A percentile compares a stretch with the other conserved stretches of the same genome.
phyloP scores from a whole-genome alignment of 2,797 vertebrate genomes.

The Loriculus beryllinus region DNA sequence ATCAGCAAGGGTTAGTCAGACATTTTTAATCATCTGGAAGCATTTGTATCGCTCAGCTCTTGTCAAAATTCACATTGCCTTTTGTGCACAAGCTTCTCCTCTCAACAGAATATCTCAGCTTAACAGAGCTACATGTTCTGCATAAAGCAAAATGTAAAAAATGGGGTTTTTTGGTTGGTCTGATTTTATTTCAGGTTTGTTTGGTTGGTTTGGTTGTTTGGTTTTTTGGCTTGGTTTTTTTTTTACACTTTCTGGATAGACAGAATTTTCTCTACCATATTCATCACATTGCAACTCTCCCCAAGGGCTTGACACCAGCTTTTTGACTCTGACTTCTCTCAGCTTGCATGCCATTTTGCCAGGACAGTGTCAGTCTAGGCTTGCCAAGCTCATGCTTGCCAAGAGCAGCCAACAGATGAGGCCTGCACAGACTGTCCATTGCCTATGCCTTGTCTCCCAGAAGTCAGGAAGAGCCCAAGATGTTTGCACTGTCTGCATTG shows the following conservation, averaged over 20 bases:
- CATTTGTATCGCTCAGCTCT: not conserved
- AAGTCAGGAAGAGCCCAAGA: not conserved
- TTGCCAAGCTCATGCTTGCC: not conserved
- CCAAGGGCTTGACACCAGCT: not conserved
- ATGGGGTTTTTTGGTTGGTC: fast-evolving
- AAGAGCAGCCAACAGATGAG: not conserved
- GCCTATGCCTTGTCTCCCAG: not conserved
- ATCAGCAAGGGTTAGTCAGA: not conserved
- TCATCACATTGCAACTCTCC: not conserved
- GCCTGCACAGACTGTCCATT: not conserved
- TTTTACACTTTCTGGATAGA: not conserved
- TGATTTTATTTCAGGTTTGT: not conserved
- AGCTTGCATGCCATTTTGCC: not conserved
- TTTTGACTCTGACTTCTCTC: not conserved
- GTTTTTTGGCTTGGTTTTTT: not conserved
- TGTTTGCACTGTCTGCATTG: not conserved
- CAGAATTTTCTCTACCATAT: not conserved
- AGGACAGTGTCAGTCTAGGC: not conserved
- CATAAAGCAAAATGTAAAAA: not conserved
- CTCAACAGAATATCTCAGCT: not conserved
- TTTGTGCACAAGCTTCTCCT: not conserved
- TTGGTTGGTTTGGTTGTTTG: not conserved
- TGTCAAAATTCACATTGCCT: not conserved
- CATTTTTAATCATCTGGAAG: not conserved
- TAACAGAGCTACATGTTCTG: not conserved